Conservation (phyloP, 2,113 vertebrate genomes). For the Pseudonaja textilis region DNA sequence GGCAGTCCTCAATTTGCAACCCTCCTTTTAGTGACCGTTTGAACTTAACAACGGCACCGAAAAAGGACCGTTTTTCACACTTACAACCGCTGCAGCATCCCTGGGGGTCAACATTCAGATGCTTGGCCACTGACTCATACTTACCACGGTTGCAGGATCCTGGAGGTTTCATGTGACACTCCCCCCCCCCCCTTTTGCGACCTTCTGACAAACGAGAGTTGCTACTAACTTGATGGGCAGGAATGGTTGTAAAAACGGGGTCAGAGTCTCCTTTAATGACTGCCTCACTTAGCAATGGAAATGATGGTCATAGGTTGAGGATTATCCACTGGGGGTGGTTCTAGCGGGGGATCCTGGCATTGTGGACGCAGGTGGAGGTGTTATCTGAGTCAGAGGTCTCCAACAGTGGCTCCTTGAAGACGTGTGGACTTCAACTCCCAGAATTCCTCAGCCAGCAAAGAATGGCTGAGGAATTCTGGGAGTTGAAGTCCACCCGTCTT, state of each 20-base stretch:
- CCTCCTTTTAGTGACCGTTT: background rate
- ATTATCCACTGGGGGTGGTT: background rate
- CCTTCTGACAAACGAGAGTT: too few species aligned
- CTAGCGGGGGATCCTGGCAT: background rate
- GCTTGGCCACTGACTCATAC: background rate
- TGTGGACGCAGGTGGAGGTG: background rate
- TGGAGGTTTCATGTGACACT: rapidly evolving
- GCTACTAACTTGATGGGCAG: too few species aligned
- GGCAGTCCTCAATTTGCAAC: background rate
- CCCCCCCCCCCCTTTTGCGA: too few species aligned
- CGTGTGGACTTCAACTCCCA: too few species aligned
- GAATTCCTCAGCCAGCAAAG: too few species aligned
- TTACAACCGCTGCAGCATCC: too few species aligned
- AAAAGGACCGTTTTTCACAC: background rate
- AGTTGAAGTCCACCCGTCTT: too few species aligned
- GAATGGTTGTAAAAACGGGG: background rate
- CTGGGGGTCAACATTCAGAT: rapidly evolving
- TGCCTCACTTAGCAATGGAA: background rate
- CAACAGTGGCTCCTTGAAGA: too few species aligned
- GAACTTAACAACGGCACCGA: background rate
- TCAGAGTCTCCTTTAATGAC: too few species aligned
- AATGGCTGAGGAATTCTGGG: too few species aligned
- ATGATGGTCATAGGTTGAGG: background rate
- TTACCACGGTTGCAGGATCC: background rate
- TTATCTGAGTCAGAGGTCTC: too few species aligned